Percentiles rank a stretch among this genome's conserved stretches.
Conservation (phyloP, 2,888 invertebrate genomes). For the Agrochola litura region DNA sequence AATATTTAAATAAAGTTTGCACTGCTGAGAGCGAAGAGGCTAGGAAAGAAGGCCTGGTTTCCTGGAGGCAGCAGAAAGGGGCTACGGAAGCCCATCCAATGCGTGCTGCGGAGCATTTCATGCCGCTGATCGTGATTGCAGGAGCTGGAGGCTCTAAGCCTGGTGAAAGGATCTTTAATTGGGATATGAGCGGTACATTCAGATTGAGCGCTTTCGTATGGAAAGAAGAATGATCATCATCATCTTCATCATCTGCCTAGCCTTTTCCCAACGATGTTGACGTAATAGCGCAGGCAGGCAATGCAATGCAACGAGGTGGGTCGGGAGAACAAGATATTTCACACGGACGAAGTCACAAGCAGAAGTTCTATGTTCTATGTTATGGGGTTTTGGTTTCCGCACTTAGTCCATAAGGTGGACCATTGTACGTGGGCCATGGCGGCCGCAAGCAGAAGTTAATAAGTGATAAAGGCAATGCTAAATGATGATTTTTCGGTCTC, state of each 20-base stretch:
- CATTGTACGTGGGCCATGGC: too few species aligned
- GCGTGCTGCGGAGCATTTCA: slow-evolving; percentile 85
- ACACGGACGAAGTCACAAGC: too few species aligned
- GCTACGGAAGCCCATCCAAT: slow-evolving; percentile 84
- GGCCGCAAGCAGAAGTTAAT: too few species aligned
- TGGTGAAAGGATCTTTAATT: slow-evolving; percentile 84
- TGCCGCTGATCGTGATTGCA: slow-evolving; percentile 85
- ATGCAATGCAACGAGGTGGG: too few species aligned
- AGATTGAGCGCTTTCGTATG: slow-evolving; percentile 85
- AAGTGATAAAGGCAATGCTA: not conserved
- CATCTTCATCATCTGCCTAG: too few species aligned
- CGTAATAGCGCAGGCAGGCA: too few species aligned
- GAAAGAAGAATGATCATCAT: slow-evolving; percentile 75
- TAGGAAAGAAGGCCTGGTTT: slow-evolving; percentile 74
- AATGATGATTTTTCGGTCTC: not conserved
- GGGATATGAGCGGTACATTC: slow-evolving; percentile 84
- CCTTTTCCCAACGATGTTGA: too few species aligned
- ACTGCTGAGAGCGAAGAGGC: slow-evolving; percentile 76
- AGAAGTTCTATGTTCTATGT: too few species aligned
- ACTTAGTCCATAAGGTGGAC: too few species aligned
- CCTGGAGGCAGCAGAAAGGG: slow-evolving; percentile 81
- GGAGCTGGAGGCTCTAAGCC: slow-evolving; percentile 82
- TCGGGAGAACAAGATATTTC: too few species aligned
- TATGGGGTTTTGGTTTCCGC: too few species aligned
- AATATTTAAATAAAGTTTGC: slow-evolving; percentile 81